Conservation (phyloP, 2,113 vertebrate genomes). For the Sceloporus tristichus region DNA sequence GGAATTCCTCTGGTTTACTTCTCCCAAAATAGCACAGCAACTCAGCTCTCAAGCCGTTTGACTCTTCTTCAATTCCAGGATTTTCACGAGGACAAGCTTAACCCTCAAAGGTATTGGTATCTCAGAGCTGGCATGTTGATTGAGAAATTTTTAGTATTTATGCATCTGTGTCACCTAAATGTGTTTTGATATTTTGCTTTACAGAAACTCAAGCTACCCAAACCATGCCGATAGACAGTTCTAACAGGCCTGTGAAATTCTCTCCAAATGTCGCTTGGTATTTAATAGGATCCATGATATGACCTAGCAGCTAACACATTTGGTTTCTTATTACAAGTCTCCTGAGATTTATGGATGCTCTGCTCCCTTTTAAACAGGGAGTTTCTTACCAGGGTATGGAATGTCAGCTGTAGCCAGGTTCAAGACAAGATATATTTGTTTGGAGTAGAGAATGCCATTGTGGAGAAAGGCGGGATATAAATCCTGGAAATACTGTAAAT, state of each 20-base stretch:
- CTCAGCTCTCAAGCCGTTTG: constrained; percentile 32
- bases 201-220: constrained; percentile 21
- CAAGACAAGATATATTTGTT: neutral
- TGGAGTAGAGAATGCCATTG: no score
- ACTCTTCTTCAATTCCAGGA: constrained; percentile 16
- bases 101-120: constrained; percentile 27
- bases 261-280: constrained; percentile 22
- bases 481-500: no score
- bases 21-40: constrained; percentile 64
- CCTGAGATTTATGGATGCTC: constrained; percentile 26
- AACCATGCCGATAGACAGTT: constrained; percentile 23
- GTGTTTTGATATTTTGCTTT: constrained; percentile 34
- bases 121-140: constrained; percentile 42
- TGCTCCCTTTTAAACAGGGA: neutral
- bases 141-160: constrained; percentile 43
- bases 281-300: constrained; percentile 49
- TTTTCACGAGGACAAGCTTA: constrained; percentile 62
- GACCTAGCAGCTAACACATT: constrained; percentile 46
- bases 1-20: constrained; percentile 64
- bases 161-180: constrained; percentile 38
- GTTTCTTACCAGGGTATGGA: neutral
- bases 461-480: no score
- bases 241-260: constrained; percentile 29
- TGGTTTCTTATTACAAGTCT: constrained; percentile 51
- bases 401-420: neutral